Percentiles rank a stretch among this genome's conserved stretches.
Conservation (phyloP, 2,797 vertebrate genomes). For the Sardinella longiceps region DNA sequence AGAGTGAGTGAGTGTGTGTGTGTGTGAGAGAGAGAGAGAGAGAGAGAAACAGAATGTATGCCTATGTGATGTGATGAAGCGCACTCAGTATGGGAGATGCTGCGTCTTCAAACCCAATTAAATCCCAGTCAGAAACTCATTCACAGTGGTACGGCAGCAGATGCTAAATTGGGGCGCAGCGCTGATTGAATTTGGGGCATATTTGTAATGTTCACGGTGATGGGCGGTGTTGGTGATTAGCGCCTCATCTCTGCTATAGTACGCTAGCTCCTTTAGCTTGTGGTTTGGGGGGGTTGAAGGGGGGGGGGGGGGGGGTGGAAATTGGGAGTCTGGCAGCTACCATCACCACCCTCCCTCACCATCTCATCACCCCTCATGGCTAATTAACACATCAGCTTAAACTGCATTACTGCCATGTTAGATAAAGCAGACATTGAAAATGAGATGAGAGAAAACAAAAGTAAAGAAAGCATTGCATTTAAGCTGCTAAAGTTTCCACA, state of each 20-base stretch:
- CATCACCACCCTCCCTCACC: too few species aligned
- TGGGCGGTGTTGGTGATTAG: not conserved
- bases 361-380: not conserved
- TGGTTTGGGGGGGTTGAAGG: not conserved
- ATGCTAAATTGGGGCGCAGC: constrained; percentile 13
- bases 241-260: not conserved
- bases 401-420: not conserved
- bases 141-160: not conserved
- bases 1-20: too few species aligned
- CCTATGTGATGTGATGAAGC: not conserved
- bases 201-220: not conserved
- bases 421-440: not conserved
- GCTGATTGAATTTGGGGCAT: constrained; percentile 33
- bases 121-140: constrained; percentile 20
- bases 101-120: constrained; percentile 10
- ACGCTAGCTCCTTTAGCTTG: not conserved
- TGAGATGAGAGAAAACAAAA: not conserved
- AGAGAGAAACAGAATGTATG: not conserved
- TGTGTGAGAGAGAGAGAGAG: not conserved
- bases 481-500: not conserved
- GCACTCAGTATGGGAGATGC: not conserved
- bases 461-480: not conserved
- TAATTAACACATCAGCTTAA: not conserved
- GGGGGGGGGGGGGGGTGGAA: not conserved
- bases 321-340: not conserved